phyloP scores from a whole-genome alignment of 64 coral and sea anemone genomes.

The Porites australiensis region DNA sequence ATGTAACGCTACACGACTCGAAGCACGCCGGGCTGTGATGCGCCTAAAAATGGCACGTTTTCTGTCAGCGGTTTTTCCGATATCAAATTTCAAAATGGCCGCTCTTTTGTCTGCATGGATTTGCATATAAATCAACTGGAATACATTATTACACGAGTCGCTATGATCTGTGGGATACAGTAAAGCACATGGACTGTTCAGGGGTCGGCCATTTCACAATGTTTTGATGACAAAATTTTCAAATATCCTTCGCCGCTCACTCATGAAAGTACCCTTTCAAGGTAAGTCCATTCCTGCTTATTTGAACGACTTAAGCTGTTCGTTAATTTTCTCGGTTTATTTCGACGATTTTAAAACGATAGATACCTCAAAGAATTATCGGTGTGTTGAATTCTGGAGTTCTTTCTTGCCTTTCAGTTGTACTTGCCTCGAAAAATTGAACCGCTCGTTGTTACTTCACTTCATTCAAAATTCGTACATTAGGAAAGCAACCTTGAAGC shows the following conservation, averaged over 20 bases:
- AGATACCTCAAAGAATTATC: slow-evolving; percentile 59
- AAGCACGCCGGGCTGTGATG: slow-evolving; percentile 34
- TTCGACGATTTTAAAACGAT: slow-evolving; percentile 49
- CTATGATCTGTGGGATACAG: slow-evolving; percentile 53
- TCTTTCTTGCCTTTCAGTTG: slow-evolving; percentile 20
- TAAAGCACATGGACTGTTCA: slow-evolving; percentile 48
- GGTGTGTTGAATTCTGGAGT: slow-evolving; percentile 46
- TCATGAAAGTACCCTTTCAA: not conserved
- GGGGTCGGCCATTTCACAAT: slow-evolving; percentile 26
- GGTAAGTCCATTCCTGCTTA: slow-evolving; percentile 30
- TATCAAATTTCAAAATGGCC: slow-evolving; percentile 48
- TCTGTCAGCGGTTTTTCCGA: slow-evolving; percentile 41
- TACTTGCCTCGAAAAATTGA: slow-evolving; percentile 11
- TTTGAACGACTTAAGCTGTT: slow-evolving; percentile 25
- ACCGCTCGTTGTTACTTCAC: not conserved
- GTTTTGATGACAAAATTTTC: not conserved
- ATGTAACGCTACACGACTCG: too few species aligned
- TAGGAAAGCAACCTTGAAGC: not conserved
- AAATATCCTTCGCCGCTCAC: not conserved
- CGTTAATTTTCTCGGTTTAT: slow-evolving; percentile 20
- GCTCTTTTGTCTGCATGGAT: slow-evolving; percentile 38
- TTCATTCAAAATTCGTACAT: too few species aligned
- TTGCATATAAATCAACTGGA: not conserved
- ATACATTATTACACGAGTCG: not conserved
- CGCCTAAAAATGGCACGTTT: slow-evolving; percentile 55